Base-by-base conservation (phyloP, 2,888 invertebrate genomes). In the Tetheella fluctuosa region DNA sequence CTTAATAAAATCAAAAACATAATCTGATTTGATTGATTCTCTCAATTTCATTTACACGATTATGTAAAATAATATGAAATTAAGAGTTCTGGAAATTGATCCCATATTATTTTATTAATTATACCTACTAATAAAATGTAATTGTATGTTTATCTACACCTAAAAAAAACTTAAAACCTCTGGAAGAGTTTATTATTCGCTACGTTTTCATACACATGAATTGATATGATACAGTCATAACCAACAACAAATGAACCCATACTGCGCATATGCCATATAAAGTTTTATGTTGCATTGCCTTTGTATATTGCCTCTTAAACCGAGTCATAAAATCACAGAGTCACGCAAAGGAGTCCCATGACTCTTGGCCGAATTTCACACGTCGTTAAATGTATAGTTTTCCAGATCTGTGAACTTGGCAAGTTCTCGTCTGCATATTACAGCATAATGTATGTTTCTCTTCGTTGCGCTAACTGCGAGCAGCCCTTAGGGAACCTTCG, bases 321-420 rank as follows among this genome's bases (percentile, higher is more conserved):
- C 37, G 55, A 55, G 34, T 15, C 34, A 55, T 55, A 55, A 55
- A 55, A 55, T 55, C 55, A 34, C 20, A 34, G 37, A 55, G 55
- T 37, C 55, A 55, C 55, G 55, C 55, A 37, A 55, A 55, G 55
- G 55, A 55, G 55, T 55, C 55, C 55, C 55, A 55, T 34, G 55
- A 55, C 55, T 55, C 55, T 34, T 37, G 55, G 55, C 55, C 23
- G 54, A 37, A 59, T 59, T 62, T 62, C 57, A 59, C 58, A 59
- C 55, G 28, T 59, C 57, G 59, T 52, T 55, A 58, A 59, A 58
- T 59, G 28, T 52, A 60, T 54, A 63, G 59, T 63, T 60, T 61
- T 63, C 58, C 59, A 39, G 59, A 25, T 58, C 55, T 52, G 20
- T 55, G 57, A 54, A 23, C 62, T 59, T 59, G 20, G 55, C 39